These are phyloP conservation scores for Meiosimyza platycephala DNA, from an alignment of 2,888 invertebrate species.

Conservation along the genomic window DNA sequence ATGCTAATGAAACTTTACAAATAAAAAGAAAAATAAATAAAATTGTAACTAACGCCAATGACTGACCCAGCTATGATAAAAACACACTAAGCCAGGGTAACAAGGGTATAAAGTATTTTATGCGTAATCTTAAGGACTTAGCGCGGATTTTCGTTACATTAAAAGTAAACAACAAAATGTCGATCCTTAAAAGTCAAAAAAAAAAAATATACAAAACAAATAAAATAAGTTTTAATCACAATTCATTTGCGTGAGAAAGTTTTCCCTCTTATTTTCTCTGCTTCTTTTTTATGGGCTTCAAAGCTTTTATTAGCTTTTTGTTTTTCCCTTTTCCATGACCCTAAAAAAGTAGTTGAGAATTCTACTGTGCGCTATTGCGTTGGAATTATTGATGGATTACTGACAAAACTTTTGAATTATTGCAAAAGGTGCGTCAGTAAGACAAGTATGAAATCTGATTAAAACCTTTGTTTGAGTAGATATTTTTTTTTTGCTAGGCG, in stretches of 20 bases:
- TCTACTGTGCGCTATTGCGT: too few relatives aligned
- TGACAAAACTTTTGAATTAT: conserved; percentile 21
- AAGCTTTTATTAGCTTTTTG: neutral
- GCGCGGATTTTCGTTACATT: too few relatives aligned
- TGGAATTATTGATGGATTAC: conserved; percentile 32
- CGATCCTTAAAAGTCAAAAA: neutral
- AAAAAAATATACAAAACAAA: neutral
- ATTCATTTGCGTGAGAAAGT: conserved; percentile 14
- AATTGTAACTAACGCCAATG: neutral
- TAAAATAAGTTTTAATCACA: conserved; percentile 28
- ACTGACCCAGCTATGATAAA: neutral
- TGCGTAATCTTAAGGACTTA: conserved; percentile 3
- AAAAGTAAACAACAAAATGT: too few relatives aligned
- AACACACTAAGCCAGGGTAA: neutral
- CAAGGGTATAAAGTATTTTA: conserved; percentile 15
- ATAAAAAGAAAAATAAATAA: neutral
- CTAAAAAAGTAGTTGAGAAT: too few relatives aligned
- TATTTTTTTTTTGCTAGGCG: neutral
- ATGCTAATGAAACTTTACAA: neutral
- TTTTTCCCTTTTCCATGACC: too few relatives aligned
- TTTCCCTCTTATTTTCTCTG: neutral
- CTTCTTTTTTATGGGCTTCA: neutral
- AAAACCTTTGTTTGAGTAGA: neutral
- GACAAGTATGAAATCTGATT: conserved; percentile 24
- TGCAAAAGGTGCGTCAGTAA: conserved; percentile 17